Evolutionary conservation across 2,888 invertebrate genomes (phyloP).

Genomic region (Melieria omissa): DNA sequence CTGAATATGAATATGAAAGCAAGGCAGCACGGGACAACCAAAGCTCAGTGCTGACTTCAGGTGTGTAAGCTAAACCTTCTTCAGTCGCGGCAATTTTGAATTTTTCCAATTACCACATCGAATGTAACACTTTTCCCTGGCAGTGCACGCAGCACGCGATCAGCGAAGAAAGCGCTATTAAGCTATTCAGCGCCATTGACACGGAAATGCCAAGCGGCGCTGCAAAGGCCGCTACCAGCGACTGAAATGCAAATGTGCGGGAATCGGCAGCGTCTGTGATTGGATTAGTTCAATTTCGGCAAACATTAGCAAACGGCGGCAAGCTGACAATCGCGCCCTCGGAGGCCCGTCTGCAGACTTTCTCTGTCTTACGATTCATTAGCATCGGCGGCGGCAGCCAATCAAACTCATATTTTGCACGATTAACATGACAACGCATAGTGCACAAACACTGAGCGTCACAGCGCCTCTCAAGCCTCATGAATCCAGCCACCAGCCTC

Average conservation of each 20-base stretch:
- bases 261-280: constrained; percentile 15
- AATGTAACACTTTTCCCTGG: constrained; percentile 10
- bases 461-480: not conserved
- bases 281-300: not conserved
- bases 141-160: constrained; percentile 28
- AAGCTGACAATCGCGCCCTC: not conserved
- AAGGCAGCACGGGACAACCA: not conserved
- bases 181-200: constrained; percentile 54
- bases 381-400: constrained; percentile 50
- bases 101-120: not conserved
- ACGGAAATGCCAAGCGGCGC: constrained; percentile 53
- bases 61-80: constrained; percentile 30
- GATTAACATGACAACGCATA: constrained; percentile 54
- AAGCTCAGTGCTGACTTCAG: constrained; percentile 22
- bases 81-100: constrained; percentile 17
- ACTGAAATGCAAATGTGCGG: constrained; percentile 50
- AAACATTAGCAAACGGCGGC: not conserved
- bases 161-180: constrained; percentile 17
- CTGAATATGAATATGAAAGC: too few species aligned
- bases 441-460: not conserved
- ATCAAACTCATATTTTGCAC: constrained; percentile 55
- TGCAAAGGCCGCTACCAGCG: constrained; percentile 16
- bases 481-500: constrained; percentile 22
- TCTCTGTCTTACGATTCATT: constrained; percentile 55
- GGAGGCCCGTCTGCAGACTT: not conserved